phyloP scores from a whole-genome alignment of 2,888 invertebrate species.

The Auanema freiburgensis region DNA sequence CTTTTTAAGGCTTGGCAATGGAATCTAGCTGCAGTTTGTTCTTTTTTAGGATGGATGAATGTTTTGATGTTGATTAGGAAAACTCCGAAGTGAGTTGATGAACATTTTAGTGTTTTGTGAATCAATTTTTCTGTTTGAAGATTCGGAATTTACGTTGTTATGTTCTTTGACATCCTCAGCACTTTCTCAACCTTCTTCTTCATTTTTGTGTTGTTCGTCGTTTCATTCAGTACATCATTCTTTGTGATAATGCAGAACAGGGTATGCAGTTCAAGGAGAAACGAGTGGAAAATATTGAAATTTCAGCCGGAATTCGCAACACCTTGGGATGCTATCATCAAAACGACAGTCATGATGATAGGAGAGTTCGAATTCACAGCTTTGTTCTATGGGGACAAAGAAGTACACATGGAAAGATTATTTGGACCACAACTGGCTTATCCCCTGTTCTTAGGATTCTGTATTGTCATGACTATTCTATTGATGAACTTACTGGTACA shows the following conservation, averaged over 20 bases:
- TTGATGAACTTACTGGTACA: constrained; percentile 67
- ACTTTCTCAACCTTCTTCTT: constrained; percentile 66
- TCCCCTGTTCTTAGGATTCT: constrained; percentile 65
- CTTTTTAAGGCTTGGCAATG: constrained; percentile 70
- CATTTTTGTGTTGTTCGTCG: constrained; percentile 64
- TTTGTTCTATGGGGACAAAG: constrained; percentile 60
- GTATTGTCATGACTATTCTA: constrained; percentile 65
- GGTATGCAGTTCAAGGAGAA: too few species aligned
- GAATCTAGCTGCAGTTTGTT: constrained; percentile 67
- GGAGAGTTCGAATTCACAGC: constrained; percentile 65
- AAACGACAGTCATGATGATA: constrained; percentile 66
- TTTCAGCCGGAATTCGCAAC: constrained; percentile 58
- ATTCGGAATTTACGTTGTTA: constrained; percentile 66
- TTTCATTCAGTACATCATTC: constrained; percentile 49
- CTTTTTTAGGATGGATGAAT: constrained; percentile 68
- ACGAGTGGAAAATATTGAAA: too few species aligned
- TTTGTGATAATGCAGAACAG: constrained; percentile 60
- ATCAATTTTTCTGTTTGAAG: constrained; percentile 6
- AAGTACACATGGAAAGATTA: constrained; percentile 26
- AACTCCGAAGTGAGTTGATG: constrained; percentile 54
- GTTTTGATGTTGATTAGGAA: constrained; percentile 65
- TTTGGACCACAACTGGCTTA: constrained; percentile 62
- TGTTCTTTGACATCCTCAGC: constrained; percentile 65
- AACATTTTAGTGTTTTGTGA: constrained; percentile 8
- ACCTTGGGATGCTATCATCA: constrained; percentile 59